These are phyloP conservation scores for Hestina assimilis DNA, from an alignment of 1,140 invertebrate species.

Conservation along the genomic window DNA sequence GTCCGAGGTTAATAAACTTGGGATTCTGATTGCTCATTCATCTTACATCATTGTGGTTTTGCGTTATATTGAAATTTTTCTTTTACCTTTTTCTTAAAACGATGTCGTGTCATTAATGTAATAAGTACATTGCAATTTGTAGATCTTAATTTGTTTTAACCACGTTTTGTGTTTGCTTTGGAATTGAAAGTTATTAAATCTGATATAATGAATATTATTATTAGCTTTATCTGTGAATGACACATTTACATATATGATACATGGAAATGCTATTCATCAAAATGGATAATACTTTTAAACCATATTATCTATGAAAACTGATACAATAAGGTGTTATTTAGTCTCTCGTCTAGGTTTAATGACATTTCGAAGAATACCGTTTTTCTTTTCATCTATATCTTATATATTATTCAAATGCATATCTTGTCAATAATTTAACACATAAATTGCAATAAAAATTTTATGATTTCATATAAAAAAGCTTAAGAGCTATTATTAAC, in stretches of 20 bases:
- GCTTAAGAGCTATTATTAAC: no score
- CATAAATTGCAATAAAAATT: constrained; percentile 13
- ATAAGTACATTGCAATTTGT: constrained; percentile 38
- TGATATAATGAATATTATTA: not conserved
- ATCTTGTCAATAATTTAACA: constrained; percentile 5
- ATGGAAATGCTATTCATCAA: no score
- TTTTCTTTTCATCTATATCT: not conserved
- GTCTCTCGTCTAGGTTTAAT: constrained; percentile 7
- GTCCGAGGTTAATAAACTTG: constrained; percentile 65
- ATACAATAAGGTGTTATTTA: constrained; percentile 1
- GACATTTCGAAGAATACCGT: constrained; percentile 8
- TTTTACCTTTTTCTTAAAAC: constrained; percentile 50
- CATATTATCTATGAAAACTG: constrained; percentile 3
- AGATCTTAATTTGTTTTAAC: constrained; percentile 23
- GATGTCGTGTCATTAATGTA: constrained; percentile 52
- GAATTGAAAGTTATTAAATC: not conserved
- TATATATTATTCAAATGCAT: constrained; percentile 15
- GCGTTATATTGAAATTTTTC: constrained; percentile 62
- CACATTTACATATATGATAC: not conserved
- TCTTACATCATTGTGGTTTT: constrained; percentile 75
- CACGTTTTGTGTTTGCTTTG: not conserved
- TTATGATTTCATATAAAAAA: not conserved
- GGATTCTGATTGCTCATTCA: constrained; percentile 71
- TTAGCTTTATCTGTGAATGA: not conserved
- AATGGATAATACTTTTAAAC: no score